These are phyloP conservation scores for Pangasianodon gigas DNA, from an alignment of 2,113 vertebrate genomes.

Conservation along the genomic window DNA sequence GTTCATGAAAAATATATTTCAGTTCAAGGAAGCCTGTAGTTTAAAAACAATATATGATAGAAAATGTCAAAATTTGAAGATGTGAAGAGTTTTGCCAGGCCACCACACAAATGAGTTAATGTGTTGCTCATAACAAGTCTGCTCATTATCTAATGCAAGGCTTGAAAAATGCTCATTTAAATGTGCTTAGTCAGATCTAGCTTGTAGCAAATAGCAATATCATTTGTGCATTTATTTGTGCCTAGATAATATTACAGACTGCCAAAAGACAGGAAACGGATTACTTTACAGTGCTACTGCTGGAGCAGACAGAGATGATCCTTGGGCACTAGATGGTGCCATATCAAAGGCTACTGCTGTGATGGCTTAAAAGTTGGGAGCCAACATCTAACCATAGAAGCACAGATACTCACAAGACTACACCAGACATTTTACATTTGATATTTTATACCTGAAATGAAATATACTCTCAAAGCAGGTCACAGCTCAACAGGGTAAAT, in stretches of 20 bases:
- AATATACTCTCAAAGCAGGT: neutral
- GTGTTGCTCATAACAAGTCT: neutral
- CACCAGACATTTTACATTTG: neutral
- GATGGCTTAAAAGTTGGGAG: neutral
- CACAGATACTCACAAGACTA: neutral
- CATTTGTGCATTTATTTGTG: neutral
- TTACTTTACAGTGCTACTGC: neutral
- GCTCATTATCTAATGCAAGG: neutral
- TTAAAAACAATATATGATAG: neutral
- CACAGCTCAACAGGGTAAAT: neutral
- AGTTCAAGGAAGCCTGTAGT: no score
- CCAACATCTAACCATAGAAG: neutral
- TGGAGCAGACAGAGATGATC: neutral
- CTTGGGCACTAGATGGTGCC: slow-evolving; percentile 42
- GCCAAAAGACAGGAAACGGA: neutral
- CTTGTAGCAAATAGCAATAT: neutral
- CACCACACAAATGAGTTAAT: neutral
- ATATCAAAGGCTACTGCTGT: neutral
- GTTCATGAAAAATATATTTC: neutral
- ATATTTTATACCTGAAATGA: neutral
- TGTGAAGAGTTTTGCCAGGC: neutral
- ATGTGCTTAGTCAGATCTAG: neutral
- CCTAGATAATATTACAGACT: neutral
- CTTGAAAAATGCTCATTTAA: neutral
- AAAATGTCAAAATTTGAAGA: neutral